These are phyloP conservation scores for Apaloderma vittatum DNA, from an alignment of 2,113 vertebrate genomes.

Conservation along the genomic window DNA sequence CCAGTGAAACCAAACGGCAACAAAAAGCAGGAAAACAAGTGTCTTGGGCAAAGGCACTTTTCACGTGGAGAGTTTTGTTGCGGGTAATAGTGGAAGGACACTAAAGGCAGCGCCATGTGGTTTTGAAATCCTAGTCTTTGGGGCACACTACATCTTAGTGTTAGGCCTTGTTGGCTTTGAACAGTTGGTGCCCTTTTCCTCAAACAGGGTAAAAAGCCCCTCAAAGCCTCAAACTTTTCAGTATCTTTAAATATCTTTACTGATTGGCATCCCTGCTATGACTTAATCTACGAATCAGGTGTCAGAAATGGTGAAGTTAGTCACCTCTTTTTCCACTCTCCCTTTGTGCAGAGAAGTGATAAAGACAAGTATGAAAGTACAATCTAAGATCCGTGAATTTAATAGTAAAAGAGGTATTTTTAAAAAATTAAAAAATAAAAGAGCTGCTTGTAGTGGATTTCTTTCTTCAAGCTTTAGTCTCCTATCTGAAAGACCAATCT, in stretches of 20 bases:
- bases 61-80: not conserved
- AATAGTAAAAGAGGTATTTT: slow-evolving; percentile 14
- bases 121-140: not conserved
- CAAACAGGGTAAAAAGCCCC: not conserved
- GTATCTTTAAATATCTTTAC: not conserved
- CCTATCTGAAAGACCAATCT: slow-evolving; percentile 19
- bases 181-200: not conserved
- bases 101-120: not conserved
- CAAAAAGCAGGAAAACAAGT: not conserved
- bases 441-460: not conserved
- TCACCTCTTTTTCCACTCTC: not conserved
- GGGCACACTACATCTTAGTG: not conserved
- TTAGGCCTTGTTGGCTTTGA: not conserved
- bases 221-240: not conserved
- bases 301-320: slow-evolving; percentile 6
- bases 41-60: not conserved
- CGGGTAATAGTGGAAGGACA: not conserved
- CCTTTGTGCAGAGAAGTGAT: slow-evolving; percentile 10
- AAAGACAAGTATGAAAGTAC: slow-evolving; percentile 19
- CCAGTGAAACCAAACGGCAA: fast-evolving
- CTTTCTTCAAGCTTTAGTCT: slow-evolving; percentile 16
- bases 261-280: not conserved
- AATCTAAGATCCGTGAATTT: not conserved
- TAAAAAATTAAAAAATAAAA: slow-evolving; percentile 41
- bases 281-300: slow-evolving; percentile 3